Evolutionary conservation across 2,888 invertebrate species (phyloP), one percentile per base, ranked within the genome.

Genomic region (Phania funesta): DNA sequence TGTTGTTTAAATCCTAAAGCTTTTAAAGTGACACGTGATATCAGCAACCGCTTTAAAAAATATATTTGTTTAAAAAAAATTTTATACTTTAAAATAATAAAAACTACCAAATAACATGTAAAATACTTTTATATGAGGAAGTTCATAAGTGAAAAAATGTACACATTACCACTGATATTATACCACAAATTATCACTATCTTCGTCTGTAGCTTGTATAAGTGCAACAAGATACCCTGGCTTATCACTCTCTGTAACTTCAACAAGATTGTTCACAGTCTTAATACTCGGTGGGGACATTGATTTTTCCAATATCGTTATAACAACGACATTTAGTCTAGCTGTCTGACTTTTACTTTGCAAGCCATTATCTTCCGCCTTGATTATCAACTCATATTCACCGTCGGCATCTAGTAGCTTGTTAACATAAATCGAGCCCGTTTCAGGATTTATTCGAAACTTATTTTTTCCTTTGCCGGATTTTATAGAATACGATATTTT

Each of bases 171-270:
- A 79, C 94, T 93, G 84, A 99, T 98, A 87, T 96, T 95, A 91
- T 96, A 99, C 96, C 97, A 98, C 85, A 99, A 92, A 78, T 94
- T 93, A 89, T 98, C 97, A 52, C 94, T 94, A 89, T 98, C 98
- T 68, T 94, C 94, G 91, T 98, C 98, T 46, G 92, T 92, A 6
- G 98, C 98, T 88, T 96, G 95, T 87, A 98, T 93, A 80, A 97
- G 93, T 62, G 96, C 94, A 2, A 99, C 96, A 84, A 97, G 93
- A 91, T 95, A 96, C 24, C 98, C 98, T 41, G 97, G 95, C 86
- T 93, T 93, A 91, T 98, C 98, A 86, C 94, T 95, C 92, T 97
- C 97, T 38, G 97, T 96, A 46, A 95, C 93, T 87, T 94, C 93
- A 75, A 95, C 94, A 85, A 93, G 93, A 87, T 95, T 94, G 87